Evolutionary conservation across 2,797 vertebrate genomes (phyloP), one percentile per base, ranked within the genome.

Genomic region (Micrastur ruficollis): DNA sequence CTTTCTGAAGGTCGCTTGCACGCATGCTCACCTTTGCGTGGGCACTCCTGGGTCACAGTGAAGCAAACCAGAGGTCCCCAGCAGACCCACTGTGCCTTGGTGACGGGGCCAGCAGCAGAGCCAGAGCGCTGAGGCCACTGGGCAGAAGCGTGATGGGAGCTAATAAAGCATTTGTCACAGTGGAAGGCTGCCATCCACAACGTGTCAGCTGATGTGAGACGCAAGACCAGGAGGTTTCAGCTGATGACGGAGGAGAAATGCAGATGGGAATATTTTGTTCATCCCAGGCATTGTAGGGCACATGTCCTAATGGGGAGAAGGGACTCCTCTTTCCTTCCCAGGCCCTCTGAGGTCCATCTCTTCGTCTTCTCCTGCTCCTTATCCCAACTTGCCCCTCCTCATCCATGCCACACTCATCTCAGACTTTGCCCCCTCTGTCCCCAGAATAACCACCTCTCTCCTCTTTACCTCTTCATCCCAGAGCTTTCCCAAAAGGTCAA

Each of bases 191-290:
- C 34, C 14, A 23, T 47, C 50, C 47, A 15, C 58, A 32, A 11
- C 7, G 29, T 2, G 0, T 76, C 49, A 59, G 0, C 31, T 0
- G 0, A 6, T 1, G 5, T 25, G 29, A 80, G 67, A 59, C 0
- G 0, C 12, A 50, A 59, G 25, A 70, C 38, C 42, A 29, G 73
- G 29, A 52, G 36, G 19, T 58, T 84, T 84, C 68, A 73, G 52
- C 25, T 80, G 78, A 47, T 26, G 14, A 12, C 0, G 2, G 47
- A 71, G 26, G 32, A 90, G 66, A 89, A 68, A 58, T 22, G 29
- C 27, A 67, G n/a, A 19, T 81, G 15, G 20, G 49, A 82, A 10
- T 25, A 34, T 67, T 44, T 55, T 38, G 18, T 71, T 94, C 71
- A 49, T 62, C 17, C n/a, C 36, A 87, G 42, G n/a, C 18, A 36